Conservation (phyloP, 2,113 vertebrate genomes). For the Trochalopteron elliotii region DNA sequence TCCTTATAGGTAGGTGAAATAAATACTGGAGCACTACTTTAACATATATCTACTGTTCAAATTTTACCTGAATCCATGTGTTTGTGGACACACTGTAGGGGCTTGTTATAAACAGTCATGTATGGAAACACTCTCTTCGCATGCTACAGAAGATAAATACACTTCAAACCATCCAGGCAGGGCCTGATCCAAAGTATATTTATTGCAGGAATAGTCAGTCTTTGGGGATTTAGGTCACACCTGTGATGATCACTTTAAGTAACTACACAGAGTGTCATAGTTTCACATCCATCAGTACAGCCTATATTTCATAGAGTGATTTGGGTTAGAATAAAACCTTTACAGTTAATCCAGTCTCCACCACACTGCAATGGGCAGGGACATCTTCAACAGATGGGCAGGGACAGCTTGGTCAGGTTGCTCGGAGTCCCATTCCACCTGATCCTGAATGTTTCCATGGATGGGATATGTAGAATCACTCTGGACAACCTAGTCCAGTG, state of each 20-base stretch:
- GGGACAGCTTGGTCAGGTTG: neutral
- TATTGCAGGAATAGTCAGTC: neutral
- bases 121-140: neutral
- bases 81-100: neutral
- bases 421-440: rapidly evolving
- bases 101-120: neutral
- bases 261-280: neutral
- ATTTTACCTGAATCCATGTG: neutral
- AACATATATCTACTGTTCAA: rapidly evolving
- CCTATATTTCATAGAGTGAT: neutral
- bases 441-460: neutral
- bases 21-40: neutral
- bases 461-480: neutral
- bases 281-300: neutral
- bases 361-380: neutral
- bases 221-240: neutral
- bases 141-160: neutral
- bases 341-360: too few relatives aligned
- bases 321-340: neutral
- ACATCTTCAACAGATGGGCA: too few relatives aligned
- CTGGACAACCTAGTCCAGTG: neutral
- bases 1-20: neutral
- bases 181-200: neutral
- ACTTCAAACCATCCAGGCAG: neutral
- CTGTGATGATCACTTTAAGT: neutral